Evolutionary conservation across 35 echinoderm and acorn worm genomes (phyloP).

Genomic region (Eucidaris tribuloides): DNA sequence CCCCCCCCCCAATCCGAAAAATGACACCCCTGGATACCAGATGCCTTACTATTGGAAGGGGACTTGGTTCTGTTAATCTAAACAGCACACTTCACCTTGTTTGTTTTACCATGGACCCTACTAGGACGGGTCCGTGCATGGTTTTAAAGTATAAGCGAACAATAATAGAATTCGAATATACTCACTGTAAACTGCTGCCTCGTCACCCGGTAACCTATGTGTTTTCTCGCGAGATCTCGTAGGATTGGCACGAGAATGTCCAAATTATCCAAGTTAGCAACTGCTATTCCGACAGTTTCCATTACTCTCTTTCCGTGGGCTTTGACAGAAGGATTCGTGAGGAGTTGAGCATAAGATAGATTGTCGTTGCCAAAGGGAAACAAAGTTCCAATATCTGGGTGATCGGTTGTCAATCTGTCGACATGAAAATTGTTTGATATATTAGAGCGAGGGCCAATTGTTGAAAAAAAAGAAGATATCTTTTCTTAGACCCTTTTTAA

Average conservation of each 20-base stretch:
- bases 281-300: constrained; percentile 34
- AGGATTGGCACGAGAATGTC: background rate
- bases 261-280: background rate
- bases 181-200: constrained; percentile 31
- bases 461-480: too few relatives aligned
- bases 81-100: too few relatives aligned
- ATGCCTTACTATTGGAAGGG: too few relatives aligned
- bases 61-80: too few relatives aligned
- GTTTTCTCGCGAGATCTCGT: constrained; percentile 31
- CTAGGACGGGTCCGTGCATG: too few relatives aligned
- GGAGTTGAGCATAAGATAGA: constrained; percentile 23
- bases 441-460: background rate
- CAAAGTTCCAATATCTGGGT: constrained; percentile 15
- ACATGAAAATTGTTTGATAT: background rate
- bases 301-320: constrained; percentile 28
- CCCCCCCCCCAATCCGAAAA: too few relatives aligned
- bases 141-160: too few relatives aligned
- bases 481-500: too few relatives aligned
- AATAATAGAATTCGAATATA: too few relatives aligned
- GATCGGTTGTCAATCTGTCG: constrained; percentile 12
- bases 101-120: too few relatives aligned
- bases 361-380: constrained; percentile 45
- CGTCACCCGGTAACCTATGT: constrained; percentile 23
- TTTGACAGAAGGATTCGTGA: background rate
- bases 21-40: too few relatives aligned